A percentile compares a stretch with the other conserved stretches of the same genome.
phyloP scores from a whole-genome alignment of 1,140 invertebrate genomes.

The Ceratina calcarata region DNA sequence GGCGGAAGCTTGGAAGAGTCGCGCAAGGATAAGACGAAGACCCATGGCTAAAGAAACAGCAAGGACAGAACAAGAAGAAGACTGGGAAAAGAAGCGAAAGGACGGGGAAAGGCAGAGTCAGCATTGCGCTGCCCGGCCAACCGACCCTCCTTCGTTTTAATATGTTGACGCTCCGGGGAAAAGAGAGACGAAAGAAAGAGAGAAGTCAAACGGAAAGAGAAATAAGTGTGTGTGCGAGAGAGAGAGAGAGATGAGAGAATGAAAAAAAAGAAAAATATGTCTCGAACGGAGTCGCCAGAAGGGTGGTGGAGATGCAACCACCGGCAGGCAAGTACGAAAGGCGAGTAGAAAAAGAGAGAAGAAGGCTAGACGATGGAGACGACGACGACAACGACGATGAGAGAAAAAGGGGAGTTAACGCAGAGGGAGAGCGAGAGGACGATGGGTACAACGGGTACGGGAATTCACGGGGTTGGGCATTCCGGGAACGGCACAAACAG shows the following conservation, averaged over 20 bases:
- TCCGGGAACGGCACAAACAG: constrained; percentile 68
- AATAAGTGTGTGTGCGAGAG: constrained; percentile 14
- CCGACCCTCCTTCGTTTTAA: constrained; percentile 70
- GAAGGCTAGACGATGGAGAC: constrained; percentile 7
- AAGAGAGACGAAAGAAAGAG: constrained; percentile 59
- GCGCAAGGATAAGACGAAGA: constrained; percentile 46
- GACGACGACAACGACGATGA: background rate
- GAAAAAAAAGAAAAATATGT: constrained; percentile 77
- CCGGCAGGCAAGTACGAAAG: constrained; percentile 28
- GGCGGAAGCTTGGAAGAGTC: constrained; percentile 36
- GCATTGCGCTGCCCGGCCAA: constrained; percentile 69
- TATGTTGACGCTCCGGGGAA: constrained; percentile 75
- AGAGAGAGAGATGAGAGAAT: constrained; percentile 72
- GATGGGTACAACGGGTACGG: constrained; percentile 21
- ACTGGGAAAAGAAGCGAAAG: constrained; percentile 20
- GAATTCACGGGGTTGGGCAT: constrained; percentile 59
- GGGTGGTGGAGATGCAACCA: constrained; percentile 38
- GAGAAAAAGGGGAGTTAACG: constrained; percentile 23
- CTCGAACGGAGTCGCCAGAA: constrained; percentile 78
- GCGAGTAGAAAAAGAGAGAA: constrained; percentile 25
- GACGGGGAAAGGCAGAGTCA: constrained; percentile 69
- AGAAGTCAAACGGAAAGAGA: constrained; percentile 26
- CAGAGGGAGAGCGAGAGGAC: constrained; percentile 20
- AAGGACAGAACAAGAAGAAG: constrained; percentile 21
- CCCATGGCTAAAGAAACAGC: constrained; percentile 35